Conservation (phyloP, 2,113 vertebrate species). For the Thamnophis sirtalis region DNA sequence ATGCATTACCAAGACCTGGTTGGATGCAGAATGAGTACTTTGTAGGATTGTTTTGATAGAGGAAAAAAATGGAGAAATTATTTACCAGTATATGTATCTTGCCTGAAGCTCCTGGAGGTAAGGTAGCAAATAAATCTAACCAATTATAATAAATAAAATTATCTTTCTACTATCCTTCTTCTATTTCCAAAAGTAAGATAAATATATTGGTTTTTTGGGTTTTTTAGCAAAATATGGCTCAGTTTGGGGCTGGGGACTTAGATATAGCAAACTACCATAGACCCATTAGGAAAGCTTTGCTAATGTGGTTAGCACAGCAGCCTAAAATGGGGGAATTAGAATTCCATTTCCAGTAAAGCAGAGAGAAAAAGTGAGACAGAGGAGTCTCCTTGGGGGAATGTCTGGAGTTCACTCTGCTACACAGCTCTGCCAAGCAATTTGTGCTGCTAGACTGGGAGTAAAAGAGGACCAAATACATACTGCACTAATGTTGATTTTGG, state of each 20-base stretch:
- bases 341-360: slow-evolving; percentile 42
- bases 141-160: neutral
- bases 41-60: neutral
- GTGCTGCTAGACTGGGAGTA: slow-evolving; percentile 16
- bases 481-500: neutral
- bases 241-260: neutral
- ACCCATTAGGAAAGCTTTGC: slow-evolving; percentile 10
- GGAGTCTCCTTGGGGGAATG: slow-evolving; percentile 21
- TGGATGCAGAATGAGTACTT: neutral
- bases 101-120: neutral
- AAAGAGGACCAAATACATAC: neutral
- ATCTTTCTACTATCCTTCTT: slow-evolving; percentile 5
- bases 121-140: neutral
- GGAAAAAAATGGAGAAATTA: neutral
- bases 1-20: neutral
- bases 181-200: neutral
- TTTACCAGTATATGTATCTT: neutral
- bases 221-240: slow-evolving; percentile 14
- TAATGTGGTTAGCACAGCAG: slow-evolving; percentile 19
- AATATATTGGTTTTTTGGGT: neutral
- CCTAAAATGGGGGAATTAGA: slow-evolving; percentile 33
- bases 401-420: slow-evolving; percentile 25
- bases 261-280: slow-evolving; percentile 21
- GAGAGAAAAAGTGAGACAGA: slow-evolving; percentile 42
- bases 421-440: slow-evolving; percentile 32